Evolutionary conservation across 2,888 invertebrate species (phyloP), one percentile per base, ranked within the genome.

Genomic region (Branchipolynoe longqiensis): DNA sequence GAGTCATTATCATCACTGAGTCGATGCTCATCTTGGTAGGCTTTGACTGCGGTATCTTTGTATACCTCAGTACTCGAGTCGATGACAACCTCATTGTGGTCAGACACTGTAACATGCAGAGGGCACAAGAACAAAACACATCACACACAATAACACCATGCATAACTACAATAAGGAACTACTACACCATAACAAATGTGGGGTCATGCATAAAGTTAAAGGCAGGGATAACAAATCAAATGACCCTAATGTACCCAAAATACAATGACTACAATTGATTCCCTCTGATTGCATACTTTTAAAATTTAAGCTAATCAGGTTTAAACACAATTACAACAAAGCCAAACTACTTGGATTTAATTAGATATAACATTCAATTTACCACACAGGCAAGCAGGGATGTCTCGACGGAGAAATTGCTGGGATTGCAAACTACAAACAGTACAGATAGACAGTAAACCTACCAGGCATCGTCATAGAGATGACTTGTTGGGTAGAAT

Each of bases 41-140:
- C 31, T 28, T 62, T 31, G 12, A n/a, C 28, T 62, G 25, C 25
- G 18, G 12, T 56, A 22, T 3, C 69, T 36, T 36, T n/a, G 18
- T 1, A 25, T 14, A 69, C 36, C 25, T 69, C 36, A 69, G 36
- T 36, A 18, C 8, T 48, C 48, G 48, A 18, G 18, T 18, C 8
- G 18, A 8, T 48, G 8, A 8, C 18, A 12, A 18, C 69, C 18
- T 38, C 69, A 38, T 78, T 78, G 41, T 48, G 1, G 6, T 78
- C 48, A 14, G n/a, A 48, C 6, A 78, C 78, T 78, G 78, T 18
- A 78, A 78, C 48, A 78, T 41, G 78, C 78, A 78, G 48, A 78
- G n/a, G n/a, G n/a, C 78, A 78, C 31, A 54, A n/a, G n/a, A n/a
- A n/a, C n/a, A n/a, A n/a, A 48, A 25, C 12, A n/a, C 8, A 48